Evolutionary conservation across 1,140 invertebrate species (phyloP).

Genomic region (Orius insidiosus): DNA sequence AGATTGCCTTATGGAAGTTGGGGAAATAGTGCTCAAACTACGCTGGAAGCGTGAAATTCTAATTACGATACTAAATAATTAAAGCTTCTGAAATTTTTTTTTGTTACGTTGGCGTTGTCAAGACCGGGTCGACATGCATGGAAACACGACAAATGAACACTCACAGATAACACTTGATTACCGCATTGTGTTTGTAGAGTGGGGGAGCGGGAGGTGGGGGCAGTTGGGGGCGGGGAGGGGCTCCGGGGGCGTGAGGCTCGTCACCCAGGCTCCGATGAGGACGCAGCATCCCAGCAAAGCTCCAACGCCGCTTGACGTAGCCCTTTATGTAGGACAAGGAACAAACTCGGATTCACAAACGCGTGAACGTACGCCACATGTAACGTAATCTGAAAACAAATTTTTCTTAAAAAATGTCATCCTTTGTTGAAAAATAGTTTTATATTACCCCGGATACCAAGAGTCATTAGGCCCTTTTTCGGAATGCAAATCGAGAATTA

Average conservation of each 20-base stretch:
- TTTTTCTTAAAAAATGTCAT: neutral
- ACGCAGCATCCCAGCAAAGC: slow-evolving; percentile 53
- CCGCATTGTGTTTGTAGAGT: slow-evolving; percentile 25
- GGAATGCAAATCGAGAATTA: no score
- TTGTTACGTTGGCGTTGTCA: no score
- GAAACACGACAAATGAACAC: slow-evolving; percentile 27
- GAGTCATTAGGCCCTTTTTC: no score
- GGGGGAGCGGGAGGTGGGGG: slow-evolving; percentile 18
- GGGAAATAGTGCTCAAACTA: no score
- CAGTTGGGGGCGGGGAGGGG: slow-evolving; percentile 26
- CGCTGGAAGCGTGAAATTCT: no score
- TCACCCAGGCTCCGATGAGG: slow-evolving; percentile 40
- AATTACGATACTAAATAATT: no score
- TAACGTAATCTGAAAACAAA: slow-evolving; percentile 55
- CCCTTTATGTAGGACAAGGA: slow-evolving; percentile 58
- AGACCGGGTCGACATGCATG: slow-evolving; percentile 5
- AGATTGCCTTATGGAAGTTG: no score
- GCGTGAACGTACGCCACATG: slow-evolving; percentile 77
- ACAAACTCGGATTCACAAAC: slow-evolving; percentile 66
- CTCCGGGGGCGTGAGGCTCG: slow-evolving; percentile 20
- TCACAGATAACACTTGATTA: slow-evolving; percentile 53
- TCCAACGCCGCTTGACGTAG: slow-evolving; percentile 49
- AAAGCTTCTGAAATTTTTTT: no score
- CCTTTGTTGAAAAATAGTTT: neutral
- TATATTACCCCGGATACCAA: no score